Conservation (phyloP, 2,113 vertebrate genomes). For the Rostratula benghalensis region DNA sequence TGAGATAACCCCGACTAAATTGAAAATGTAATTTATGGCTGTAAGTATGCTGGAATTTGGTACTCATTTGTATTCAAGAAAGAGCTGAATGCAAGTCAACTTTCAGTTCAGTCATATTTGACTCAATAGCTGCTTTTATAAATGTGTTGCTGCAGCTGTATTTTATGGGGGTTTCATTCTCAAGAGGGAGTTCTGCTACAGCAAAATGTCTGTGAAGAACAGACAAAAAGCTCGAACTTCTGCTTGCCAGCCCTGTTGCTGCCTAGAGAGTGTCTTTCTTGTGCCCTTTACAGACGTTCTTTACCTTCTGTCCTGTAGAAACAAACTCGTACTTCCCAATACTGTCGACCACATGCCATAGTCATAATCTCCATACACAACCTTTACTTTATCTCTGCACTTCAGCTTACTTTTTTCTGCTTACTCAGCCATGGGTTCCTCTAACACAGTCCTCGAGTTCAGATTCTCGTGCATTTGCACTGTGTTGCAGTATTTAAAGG, state of each 20-base stretch:
- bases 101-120: not conserved
- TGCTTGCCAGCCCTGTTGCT: not conserved
- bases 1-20: not conserved
- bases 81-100: slow-evolving; percentile 4
- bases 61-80: slow-evolving; percentile 5
- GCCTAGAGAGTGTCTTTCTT: not conserved
- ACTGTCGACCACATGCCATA: not conserved
- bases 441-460: not conserved
- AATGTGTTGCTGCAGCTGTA: slow-evolving; percentile 1
- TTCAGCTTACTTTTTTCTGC: slow-evolving; percentile 7
- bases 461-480: not conserved
- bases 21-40: not conserved
- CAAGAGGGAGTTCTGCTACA: slow-evolving; percentile 14
- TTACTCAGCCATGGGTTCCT: not conserved
- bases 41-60: slow-evolving; percentile 12
- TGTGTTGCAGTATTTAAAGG: not conserved
- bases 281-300: not conserved
- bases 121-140: slow-evolving; percentile 16
- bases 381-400: not conserved
- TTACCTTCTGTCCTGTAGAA: slow-evolving; percentile 4
- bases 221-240: not conserved
- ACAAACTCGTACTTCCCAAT: not conserved
- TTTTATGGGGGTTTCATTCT: slow-evolving; percentile 20
- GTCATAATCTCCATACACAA: not conserved
- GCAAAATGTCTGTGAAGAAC: not conserved